Base-by-base conservation (phyloP, 2,113 vertebrate species). In the Megalops atlanticus region DNA sequence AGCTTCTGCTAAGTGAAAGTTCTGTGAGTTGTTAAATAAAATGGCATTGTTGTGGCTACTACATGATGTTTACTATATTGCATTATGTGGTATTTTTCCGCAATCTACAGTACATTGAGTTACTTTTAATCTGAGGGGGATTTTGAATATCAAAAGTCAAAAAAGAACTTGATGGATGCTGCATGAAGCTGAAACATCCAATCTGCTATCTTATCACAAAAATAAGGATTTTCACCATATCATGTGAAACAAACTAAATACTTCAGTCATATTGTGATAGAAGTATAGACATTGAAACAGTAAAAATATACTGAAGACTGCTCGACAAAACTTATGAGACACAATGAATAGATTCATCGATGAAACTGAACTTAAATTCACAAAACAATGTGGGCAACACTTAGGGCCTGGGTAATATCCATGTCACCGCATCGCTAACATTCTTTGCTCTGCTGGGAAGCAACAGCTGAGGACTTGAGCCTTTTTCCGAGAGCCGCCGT, bases 401-500 rank as follows among this genome's bases (percentile, higher is more conserved):
- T 33, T 38, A 40, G 40, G 16, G 18, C 45, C 33, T 47, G 40
- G 68, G 58, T 21, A 39, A 35, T 35, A 58, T 36, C 68, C 31
- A 21, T 70, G 45, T 12, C 36, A 68, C 36, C 31, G 31, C n/a
- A 73, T 58, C 43, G 52, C 33, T 11, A 74, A 43, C n/a, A 40
- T 40, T 16, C 36, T 31, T 49, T 74, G 35, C 0, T 11, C 33
- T 49, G 35, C 70, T 74, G 40, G 73, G 70, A 47, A 69, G 40
- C 18, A 14, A 38, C 31, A 38, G 33, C 52, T 15, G 69, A 52
- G 45, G 52, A 52, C 0, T 31, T 41, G 12, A 71, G 21, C 21
- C 15, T 39, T 69, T 76, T 81, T 36, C 54, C 38, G n/a, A 76
- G 38, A 76, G 35, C 73, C 12, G 35, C 49, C 72, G 49, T 41